A percentile compares a stretch with the other conserved stretches of the same genome.
Conservation (phyloP, 2,888 invertebrate species). For the Chrysopilus asiliformis region DNA sequence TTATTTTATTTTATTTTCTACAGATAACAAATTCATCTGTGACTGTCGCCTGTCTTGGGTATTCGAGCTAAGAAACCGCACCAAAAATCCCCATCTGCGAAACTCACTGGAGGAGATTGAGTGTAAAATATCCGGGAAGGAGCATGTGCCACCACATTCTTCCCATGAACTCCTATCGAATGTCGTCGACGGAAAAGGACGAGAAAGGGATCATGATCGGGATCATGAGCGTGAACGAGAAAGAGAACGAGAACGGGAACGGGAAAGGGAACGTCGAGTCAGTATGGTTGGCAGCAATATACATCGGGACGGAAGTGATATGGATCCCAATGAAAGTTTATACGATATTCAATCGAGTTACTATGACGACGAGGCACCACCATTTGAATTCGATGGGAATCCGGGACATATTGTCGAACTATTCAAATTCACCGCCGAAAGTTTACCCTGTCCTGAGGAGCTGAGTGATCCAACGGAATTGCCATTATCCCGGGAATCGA, state of each 20-base stretch:
- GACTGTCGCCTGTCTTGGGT: slow-evolving; percentile 75
- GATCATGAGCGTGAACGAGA: neutral
- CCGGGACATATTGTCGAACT: slow-evolving; percentile 28
- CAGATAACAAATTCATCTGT: slow-evolving; percentile 74
- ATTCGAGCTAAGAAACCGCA: slow-evolving; percentile 58
- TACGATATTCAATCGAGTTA: slow-evolving; percentile 13
- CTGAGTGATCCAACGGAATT: slow-evolving; percentile 48
- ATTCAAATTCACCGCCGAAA: slow-evolving; percentile 43
- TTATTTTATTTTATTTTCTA: slow-evolving; percentile 29
- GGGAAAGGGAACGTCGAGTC: neutral
- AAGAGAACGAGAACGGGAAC: no score
- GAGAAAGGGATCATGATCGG: slow-evolving; percentile 6
- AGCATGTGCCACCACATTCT: slow-evolving; percentile 4
- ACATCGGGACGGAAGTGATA: slow-evolving; percentile 1
- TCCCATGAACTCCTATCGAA: slow-evolving; percentile 17
- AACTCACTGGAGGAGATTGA: slow-evolving; percentile 56
- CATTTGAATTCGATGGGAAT: slow-evolving; percentile 15
- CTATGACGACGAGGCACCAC: slow-evolving; percentile 18
- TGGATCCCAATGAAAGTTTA: slow-evolving; percentile 2
- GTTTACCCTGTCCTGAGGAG: slow-evolving; percentile 46
- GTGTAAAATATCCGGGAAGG: slow-evolving; percentile 45
- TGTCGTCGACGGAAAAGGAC: slow-evolving; percentile 10
- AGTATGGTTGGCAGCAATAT: slow-evolving; percentile 2
- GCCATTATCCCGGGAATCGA: slow-evolving; percentile 42
- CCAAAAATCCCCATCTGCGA: slow-evolving; percentile 54